Conservation (phyloP, 2,888 invertebrate species). For the Pheosia tremula region DNA sequence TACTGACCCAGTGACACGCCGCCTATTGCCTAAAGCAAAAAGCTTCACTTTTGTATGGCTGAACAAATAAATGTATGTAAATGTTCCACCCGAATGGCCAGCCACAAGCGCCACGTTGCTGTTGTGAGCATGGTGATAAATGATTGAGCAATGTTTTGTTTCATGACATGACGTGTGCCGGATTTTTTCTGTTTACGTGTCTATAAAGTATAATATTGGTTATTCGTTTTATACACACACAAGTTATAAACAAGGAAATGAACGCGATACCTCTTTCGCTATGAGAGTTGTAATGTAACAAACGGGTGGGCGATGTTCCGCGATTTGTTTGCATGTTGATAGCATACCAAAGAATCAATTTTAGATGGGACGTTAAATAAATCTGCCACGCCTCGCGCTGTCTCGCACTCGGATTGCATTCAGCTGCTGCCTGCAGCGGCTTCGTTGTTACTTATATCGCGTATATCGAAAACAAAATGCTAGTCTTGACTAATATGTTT, state of each 20-base stretch:
- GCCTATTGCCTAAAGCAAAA: conserved; percentile 60
- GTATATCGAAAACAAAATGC: conserved; percentile 37
- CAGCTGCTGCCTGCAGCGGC: conserved; percentile 47
- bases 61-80: conserved; percentile 69
- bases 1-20: conserved; percentile 72
- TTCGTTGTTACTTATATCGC: conserved; percentile 50
- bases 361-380: conserved; percentile 53
- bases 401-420: conserved; percentile 56
- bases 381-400: conserved; percentile 51
- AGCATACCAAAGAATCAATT: conserved; percentile 48
- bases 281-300: conserved; percentile 19
- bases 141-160: conserved; percentile 44
- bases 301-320: conserved; percentile 33
- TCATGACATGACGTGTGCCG: conserved; percentile 36
- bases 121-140: conserved; percentile 44
- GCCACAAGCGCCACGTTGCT: conserved; percentile 44
- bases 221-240: not conserved
- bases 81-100: conserved; percentile 50
- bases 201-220: not conserved
- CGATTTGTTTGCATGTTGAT: conserved; percentile 43
- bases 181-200: conserved; percentile 19
- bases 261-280: not conserved
- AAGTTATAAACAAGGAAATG: not conserved
- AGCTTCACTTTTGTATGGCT: conserved; percentile 52
- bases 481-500: conserved; percentile 27